Evolutionary conservation across 2,797 vertebrate species (phyloP).

Genomic region (Sebastes miniatus): DNA sequence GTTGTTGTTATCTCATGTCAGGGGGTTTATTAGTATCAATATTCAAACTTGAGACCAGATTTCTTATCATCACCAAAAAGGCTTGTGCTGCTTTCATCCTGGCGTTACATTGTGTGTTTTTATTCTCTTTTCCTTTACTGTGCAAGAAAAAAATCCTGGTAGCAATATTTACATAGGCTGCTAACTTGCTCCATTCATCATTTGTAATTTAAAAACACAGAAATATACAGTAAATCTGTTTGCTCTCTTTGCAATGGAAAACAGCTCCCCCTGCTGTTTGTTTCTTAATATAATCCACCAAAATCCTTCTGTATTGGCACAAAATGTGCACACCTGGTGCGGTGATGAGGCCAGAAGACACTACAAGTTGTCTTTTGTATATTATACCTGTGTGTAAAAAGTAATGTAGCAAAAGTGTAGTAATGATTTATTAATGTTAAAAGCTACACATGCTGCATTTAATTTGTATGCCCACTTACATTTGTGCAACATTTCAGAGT

Average conservation of each 20-base stretch:
- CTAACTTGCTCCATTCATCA: not conserved
- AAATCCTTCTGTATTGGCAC: not conserved
- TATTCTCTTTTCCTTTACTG: not conserved
- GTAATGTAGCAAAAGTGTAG: not conserved
- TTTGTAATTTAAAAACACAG: conserved; percentile 6
- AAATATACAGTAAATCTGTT: not conserved
- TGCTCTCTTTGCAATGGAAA: not conserved
- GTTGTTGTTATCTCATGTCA: not conserved
- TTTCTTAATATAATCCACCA: not conserved
- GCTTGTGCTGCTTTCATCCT: not conserved
- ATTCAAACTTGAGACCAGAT: not conserved
- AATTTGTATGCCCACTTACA: not conserved
- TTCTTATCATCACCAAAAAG: not conserved
- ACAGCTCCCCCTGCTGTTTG: conserved; percentile 40
- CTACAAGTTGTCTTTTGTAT: not conserved
- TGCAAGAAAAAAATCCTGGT: not conserved
- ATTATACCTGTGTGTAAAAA: not conserved
- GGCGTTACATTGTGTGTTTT: not conserved
- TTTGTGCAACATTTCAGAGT: not conserved
- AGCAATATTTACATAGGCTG: not conserved
- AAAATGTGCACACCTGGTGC: not conserved
- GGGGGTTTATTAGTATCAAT: not conserved
- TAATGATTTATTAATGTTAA: not conserved
- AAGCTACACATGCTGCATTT: not conserved
- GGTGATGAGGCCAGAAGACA: not conserved